Conservation (phyloP, 1,140 invertebrate species). For the Achatina immaculata region DNA sequence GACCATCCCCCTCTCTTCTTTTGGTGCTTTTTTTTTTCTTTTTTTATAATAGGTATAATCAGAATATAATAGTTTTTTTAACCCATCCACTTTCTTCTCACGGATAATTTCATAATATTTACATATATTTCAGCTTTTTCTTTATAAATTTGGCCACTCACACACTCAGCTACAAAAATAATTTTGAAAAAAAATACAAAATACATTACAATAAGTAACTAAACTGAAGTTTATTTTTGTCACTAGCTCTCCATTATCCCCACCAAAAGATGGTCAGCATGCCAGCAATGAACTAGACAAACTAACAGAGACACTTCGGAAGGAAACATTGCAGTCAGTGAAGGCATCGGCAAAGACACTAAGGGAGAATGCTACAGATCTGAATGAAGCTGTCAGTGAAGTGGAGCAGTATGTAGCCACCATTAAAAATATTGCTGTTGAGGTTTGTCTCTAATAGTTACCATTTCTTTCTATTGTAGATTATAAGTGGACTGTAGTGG, state of each 20-base stretch:
- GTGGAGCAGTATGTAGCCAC: conserved; percentile 61
- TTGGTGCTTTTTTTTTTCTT: no score
- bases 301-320: conserved; percentile 60
- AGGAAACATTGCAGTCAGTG: conserved; percentile 64
- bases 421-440: conserved; percentile 66
- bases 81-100: no score
- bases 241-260: conserved; percentile 66
- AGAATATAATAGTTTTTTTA: no score
- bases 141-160: no score
- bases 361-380: conserved; percentile 65
- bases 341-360: conserved; percentile 60
- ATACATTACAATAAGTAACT: no score
- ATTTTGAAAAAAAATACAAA: no score
- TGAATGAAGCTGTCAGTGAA: conserved; percentile 66
- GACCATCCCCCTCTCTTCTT: no score
- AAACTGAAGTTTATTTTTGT: conserved; percentile 18
- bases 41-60: no score
- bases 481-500: no score
- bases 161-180: no score
- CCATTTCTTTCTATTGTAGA: background rate
- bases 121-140: no score
- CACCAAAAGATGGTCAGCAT: conserved; percentile 64
- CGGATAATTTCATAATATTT: no score
- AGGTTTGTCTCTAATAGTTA: conserved; percentile 63
- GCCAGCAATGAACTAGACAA: conserved; percentile 70